A percentile compares a stretch with the other conserved stretches of the same genome.
phyloP scores from a whole-genome alignment of 2,797 vertebrate species.

The Simalia tracyae region DNA sequence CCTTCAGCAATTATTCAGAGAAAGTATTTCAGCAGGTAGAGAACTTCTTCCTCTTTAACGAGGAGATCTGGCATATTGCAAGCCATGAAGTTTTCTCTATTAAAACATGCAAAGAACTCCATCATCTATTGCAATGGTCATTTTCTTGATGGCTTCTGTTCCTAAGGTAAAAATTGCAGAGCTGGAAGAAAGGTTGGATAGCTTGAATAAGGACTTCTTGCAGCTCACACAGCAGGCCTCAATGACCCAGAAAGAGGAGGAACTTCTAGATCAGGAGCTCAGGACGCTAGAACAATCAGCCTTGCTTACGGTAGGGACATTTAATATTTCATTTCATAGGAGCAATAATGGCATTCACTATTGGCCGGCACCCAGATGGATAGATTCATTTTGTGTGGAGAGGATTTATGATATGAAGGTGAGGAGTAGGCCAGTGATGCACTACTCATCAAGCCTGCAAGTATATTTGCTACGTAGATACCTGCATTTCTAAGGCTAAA shows the following conservation, averaged over 20 bases:
- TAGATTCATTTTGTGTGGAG: background rate
- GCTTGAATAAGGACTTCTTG: constrained; percentile 79
- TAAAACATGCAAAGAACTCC: too few relatives aligned
- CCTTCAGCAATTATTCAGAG: background rate
- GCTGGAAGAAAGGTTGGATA: constrained; percentile 77
- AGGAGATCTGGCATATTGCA: background rate
- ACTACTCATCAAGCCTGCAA: background rate
- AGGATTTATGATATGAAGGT: background rate
- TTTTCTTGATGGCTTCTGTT: constrained; percentile 4
- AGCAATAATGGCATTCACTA: background rate
- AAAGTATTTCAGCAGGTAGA: background rate
- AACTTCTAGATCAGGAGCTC: constrained; percentile 38
- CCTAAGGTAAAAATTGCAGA: constrained; percentile 46
- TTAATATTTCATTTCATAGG: background rate
- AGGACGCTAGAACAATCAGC: constrained; percentile 27
- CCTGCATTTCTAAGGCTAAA: background rate
- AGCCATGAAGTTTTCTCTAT: background rate
- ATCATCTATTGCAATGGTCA: background rate
- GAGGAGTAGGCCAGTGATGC: background rate
- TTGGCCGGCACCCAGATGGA: background rate
- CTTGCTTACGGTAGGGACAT: constrained; percentile 59
- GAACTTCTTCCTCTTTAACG: background rate
- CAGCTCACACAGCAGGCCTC: constrained; percentile 75
- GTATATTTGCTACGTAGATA: background rate
- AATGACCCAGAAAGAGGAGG: constrained; percentile 60